These are phyloP conservation scores for Forbesichthys agassizii DNA, from an alignment of 2,113 vertebrate species.

Conservation along the genomic window DNA sequence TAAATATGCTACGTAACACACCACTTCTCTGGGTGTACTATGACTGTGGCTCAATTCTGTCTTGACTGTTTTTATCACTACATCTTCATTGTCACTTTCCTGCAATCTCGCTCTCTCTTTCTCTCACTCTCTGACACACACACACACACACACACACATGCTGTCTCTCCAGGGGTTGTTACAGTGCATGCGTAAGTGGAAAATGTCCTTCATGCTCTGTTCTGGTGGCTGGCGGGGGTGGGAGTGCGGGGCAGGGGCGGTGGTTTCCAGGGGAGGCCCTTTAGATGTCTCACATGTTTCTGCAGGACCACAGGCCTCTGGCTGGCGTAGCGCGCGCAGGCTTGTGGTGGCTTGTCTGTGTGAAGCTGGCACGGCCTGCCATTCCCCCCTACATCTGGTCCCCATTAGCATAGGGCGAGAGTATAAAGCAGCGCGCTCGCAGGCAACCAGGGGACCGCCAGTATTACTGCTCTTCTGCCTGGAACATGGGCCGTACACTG, in stretches of 20 bases:
- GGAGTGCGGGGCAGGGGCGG: slow-evolving; percentile 16
- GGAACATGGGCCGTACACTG: slow-evolving; percentile 72
- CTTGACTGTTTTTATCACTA: slow-evolving; percentile 34
- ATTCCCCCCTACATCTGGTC: slow-evolving; percentile 73
- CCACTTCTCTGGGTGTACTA: slow-evolving; percentile 37
- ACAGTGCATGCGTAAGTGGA: slow-evolving; percentile 62
- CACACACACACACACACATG: slow-evolving; percentile 7
- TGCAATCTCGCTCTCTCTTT: too few species aligned
- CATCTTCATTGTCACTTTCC: slow-evolving; percentile 6
- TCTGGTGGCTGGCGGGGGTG: slow-evolving; percentile 27
- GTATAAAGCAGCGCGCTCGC: slow-evolving; percentile 73
- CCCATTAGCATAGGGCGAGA: slow-evolving; percentile 73
- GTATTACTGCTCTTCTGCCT: slow-evolving; percentile 41
- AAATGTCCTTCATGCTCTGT: slow-evolving; percentile 49
- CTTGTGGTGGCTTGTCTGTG: slow-evolving; percentile 73
- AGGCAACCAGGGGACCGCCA: slow-evolving; percentile 64
- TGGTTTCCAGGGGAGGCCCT: slow-evolving; percentile 42
- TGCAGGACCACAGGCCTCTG: slow-evolving; percentile 69
- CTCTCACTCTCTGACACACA: too few species aligned
- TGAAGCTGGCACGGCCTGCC: slow-evolving; percentile 71
- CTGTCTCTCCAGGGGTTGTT: slow-evolving; percentile 40
- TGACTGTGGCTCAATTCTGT: neutral
- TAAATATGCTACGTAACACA: slow-evolving; percentile 26
- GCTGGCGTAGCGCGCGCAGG: slow-evolving; percentile 58
- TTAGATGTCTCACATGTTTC: slow-evolving; percentile 76